Evolutionary conservation across 2,113 vertebrate genomes (phyloP).

Genomic region (Hemicordylus capensis): DNA sequence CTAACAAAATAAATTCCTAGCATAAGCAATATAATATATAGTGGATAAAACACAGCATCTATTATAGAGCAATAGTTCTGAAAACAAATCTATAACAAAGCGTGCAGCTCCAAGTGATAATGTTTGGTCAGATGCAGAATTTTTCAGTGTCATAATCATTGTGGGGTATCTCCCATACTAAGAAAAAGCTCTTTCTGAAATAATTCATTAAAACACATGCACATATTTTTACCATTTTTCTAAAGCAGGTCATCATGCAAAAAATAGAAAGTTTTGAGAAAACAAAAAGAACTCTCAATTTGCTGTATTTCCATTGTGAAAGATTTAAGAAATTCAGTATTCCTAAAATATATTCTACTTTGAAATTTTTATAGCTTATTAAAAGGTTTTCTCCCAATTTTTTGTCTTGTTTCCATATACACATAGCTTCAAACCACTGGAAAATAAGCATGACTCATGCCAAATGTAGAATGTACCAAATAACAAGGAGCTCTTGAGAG

Average conservation of each 20-base stretch:
- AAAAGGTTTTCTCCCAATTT: not conserved
- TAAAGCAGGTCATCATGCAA: not conserved
- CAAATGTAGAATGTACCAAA: not conserved
- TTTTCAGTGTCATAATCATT: no score
- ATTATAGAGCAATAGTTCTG: slow-evolving; percentile 54
- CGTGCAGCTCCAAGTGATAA: slow-evolving; percentile 43
- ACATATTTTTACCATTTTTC: not conserved
- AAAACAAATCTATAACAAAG: slow-evolving; percentile 45
- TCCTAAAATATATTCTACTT: not conserved
- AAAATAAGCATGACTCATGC: not conserved
- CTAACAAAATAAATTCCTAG: slow-evolving; percentile 68
- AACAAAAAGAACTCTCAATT: no score
- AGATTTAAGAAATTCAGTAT: not conserved
- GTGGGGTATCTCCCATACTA: not conserved
- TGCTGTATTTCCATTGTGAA: accelerated
- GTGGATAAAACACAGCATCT: slow-evolving; percentile 16
- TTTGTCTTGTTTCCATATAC: not conserved
- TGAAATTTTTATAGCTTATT: not conserved
- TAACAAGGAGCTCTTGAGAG: not conserved
- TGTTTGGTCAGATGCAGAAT: slow-evolving; percentile 11
- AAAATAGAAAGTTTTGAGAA: slow-evolving; percentile 10
- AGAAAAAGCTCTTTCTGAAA: slow-evolving; percentile 3
- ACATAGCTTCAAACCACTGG: not conserved
- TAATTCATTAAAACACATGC: not conserved
- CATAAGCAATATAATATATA: slow-evolving; percentile 56